Base-by-base conservation (phyloP, 2,888 invertebrate species). In the Heliothis peltigera region DNA sequence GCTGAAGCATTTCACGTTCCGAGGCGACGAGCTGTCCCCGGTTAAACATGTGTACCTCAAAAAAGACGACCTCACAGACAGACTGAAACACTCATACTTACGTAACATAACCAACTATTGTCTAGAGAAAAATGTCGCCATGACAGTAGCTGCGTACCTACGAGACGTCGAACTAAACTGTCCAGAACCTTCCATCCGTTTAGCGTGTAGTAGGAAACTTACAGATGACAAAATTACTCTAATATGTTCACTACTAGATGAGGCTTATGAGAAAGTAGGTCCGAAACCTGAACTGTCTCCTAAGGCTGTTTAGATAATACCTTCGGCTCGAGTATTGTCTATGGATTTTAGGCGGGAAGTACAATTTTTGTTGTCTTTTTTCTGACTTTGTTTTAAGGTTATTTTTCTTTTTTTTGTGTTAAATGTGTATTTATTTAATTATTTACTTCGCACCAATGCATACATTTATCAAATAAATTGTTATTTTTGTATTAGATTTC, bases 1-100 rank as follows among this genome's bases (percentile, higher is more conserved):
- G 2, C 89, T 96, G 8, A 90, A 93, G 52, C 85, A 95, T 79
- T 95, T 93, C 80, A 89, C 83, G n/a, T 88, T 96, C 73, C 86
- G 93, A 5, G 97, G 97, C 3, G 94, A 96, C 76, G 92, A 92
- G 5, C 78, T 96, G 0, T 97, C 97, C 0, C 98, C 98, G 0
- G 89, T 98, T 0, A 97, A 98, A 76, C 97, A 98, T 87, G 86
- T 98, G 1, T 96, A 96, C 81, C 89, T 98, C 43, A 95, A 94
- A 5, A 91, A 95, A 10, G 85, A 94, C 0, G 95, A 95, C 42
- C 77, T 94, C 0, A 92, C 92, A 1, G 88, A 87, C 67, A 85
- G 89, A 0, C 84, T 89, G 1, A 96, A 96, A 77, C 89, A 95
- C 19, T 87, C 91, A 12, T 91, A 96, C 72, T 92, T 98, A 2